Base-by-base conservation (phyloP, 1,140 invertebrate species). In the Oedothorax gibbosus region DNA sequence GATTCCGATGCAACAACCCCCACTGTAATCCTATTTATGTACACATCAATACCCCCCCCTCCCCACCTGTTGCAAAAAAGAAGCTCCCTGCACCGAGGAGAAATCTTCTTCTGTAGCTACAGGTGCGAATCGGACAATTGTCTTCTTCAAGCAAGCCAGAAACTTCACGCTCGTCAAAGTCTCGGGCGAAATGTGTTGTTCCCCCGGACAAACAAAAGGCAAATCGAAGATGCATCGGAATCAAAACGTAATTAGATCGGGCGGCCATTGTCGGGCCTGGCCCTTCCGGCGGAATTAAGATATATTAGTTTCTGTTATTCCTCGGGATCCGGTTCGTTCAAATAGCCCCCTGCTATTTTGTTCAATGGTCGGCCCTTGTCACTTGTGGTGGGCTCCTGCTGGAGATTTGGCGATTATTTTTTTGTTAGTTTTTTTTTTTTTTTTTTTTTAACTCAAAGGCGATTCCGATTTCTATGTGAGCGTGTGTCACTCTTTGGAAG, bases 321-420 rank as follows among this genome's bases (percentile, higher is more conserved):
- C 80, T 82, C 69, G 80, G 73, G 69, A 73, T 73, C 69, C 81
- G 69, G 81, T 64, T 84, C 68, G 21, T 71, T 35, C 76, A 71
- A 84, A 84, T 75, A 84, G 81, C 81, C 81, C 81, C 81, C 81
- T 84, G 81, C 81, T 84, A 84, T 75, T 84, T 76, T n/a, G n/a
- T 53, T 71, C 69, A 53, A 71, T 71, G 35, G 35, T 35, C 35
- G 35, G 35, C 5, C 53, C 54, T 64, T 65, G 51, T 50, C 57
- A 54, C 20, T 66, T 66, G 69, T 35, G 10, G 51, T 71, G 54
- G 50, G 69, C 69, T 71, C 51, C 69, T 10, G 54, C 69, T 35
- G 35, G 35, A 35, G n/a, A 18, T 51, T 51, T 51, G 51, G 0
- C 50, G n/a, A 53, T 71, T 50, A 12, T 71, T 71, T n/a, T n/a